Percentiles rank a stretch among this genome's conserved stretches.
Conservation (phyloP, 2,888 invertebrate species). For the Drosophila conformis region DNA sequence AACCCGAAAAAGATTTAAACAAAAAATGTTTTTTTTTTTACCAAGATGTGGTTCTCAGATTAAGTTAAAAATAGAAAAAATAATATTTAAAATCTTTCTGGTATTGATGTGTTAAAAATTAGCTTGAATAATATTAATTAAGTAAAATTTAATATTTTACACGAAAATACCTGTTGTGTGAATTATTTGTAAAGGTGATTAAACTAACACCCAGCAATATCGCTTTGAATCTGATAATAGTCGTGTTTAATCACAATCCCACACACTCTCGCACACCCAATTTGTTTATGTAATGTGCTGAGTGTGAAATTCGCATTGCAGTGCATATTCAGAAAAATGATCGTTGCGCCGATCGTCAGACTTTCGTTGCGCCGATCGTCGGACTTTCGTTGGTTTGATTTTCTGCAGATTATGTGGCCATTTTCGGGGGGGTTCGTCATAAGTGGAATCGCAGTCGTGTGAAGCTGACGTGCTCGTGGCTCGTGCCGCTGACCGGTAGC, state of each 20-base stretch:
- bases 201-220: not conserved
- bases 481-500: slow-evolving; percentile 15
- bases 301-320: slow-evolving; percentile 16
- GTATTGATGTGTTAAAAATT: not conserved
- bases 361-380: slow-evolving; percentile 1
- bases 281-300: slow-evolving; percentile 35
- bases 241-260: slow-evolving; percentile 3
- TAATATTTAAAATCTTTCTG: not conserved
- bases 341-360: too few species aligned
- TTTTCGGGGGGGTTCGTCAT: slow-evolving; percentile 7
- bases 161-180: not conserved
- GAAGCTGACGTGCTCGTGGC: slow-evolving; percentile 57
- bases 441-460: slow-evolving; percentile 48
- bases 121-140: not conserved
- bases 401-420: slow-evolving; percentile 14
- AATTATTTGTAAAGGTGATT: slow-evolving; percentile 14
- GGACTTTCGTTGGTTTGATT: not conserved
- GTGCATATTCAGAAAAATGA: slow-evolving; percentile 5
- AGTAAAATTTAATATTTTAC: not conserved
- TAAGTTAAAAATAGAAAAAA: too few species aligned
- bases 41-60: not conserved
- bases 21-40: not conserved
- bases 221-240: slow-evolving; percentile 28
- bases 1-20: fast-evolving
- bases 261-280: not conserved